phyloP scores from a whole-genome alignment of 2,113 vertebrate species.

The Mesitornis unicolor region DNA sequence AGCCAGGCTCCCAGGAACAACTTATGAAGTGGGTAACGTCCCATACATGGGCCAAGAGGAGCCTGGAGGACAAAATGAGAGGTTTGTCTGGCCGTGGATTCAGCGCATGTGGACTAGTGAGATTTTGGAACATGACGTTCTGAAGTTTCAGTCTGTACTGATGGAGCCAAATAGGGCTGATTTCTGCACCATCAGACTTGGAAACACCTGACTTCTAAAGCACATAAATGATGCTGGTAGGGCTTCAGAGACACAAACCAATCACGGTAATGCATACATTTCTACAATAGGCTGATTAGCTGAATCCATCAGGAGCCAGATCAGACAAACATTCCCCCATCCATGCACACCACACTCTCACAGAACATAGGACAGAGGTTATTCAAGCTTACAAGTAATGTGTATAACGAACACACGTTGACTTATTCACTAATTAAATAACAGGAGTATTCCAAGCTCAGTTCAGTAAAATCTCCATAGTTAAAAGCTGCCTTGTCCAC shows the following conservation, averaged over 20 bases:
- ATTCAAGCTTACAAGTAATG: neutral
- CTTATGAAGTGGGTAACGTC: neutral
- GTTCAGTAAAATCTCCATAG: neutral
- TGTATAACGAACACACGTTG: neutral
- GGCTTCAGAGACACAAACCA: neutral
- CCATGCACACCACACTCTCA: neutral
- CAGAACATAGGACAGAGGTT: neutral
- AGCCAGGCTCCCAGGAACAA: neutral
- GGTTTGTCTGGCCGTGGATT: neutral
- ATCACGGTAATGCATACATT: neutral
- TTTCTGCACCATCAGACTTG: neutral
- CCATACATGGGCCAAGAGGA: rapidly evolving
- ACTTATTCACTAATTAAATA: neutral
- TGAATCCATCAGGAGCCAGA: neutral
- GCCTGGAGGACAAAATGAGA: neutral
- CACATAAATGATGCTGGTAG: neutral
- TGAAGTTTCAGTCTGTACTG: neutral
- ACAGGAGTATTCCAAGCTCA: neutral
- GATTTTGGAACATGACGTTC: neutral
- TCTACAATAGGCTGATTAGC: neutral
- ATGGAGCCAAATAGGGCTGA: neutral
- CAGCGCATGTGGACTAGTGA: neutral
- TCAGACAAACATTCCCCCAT: neutral
- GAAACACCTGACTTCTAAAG: neutral
- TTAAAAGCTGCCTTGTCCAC: neutral